Percentiles rank a stretch among this genome's conserved stretches.
Evolutionary conservation across 2,113 vertebrate genomes (phyloP).

Genomic region (Alouatta palliata): DNA sequence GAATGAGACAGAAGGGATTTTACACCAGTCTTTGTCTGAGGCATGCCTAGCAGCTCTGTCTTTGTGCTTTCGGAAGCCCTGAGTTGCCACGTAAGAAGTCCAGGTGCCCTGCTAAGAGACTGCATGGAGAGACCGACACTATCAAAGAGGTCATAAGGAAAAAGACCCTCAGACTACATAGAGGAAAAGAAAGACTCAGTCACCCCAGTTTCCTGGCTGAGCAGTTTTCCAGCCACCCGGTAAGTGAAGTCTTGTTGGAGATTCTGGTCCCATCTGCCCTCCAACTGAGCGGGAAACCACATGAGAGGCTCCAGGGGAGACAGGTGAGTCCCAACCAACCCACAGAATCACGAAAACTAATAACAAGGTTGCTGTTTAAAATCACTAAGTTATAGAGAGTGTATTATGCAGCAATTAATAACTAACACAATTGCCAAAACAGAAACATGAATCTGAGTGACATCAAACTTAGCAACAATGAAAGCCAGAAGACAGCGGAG

Average conservation of each 20-base stretch:
- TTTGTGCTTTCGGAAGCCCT: neutral
- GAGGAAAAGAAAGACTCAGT: neutral
- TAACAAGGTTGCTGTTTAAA: neutral
- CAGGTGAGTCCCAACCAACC: neutral
- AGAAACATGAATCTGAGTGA: neutral
- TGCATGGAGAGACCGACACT: neutral
- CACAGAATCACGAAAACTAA: neutral
- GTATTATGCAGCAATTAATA: neutral
- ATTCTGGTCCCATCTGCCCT: neutral
- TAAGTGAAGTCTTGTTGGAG: neutral
- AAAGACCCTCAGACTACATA: neutral
- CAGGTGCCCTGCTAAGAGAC: neutral
- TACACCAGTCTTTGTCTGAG: neutral
- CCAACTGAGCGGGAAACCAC: neutral
- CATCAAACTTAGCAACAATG: neutral
- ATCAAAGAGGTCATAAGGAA: neutral
- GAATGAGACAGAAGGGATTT: neutral
- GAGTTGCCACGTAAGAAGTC: neutral
- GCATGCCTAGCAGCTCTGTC: neutral
- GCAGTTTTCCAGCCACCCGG: neutral
- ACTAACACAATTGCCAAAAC: conserved; percentile 33
- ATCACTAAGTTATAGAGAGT: neutral
- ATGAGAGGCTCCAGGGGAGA: neutral
- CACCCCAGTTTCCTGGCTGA: neutral
- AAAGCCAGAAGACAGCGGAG: neutral